A percentile compares a stretch with the other conserved stretches of the same genome.
Evolutionary conservation across 1,140 invertebrate genomes (phyloP).

Genomic region (Drosophila virilis): DNA sequence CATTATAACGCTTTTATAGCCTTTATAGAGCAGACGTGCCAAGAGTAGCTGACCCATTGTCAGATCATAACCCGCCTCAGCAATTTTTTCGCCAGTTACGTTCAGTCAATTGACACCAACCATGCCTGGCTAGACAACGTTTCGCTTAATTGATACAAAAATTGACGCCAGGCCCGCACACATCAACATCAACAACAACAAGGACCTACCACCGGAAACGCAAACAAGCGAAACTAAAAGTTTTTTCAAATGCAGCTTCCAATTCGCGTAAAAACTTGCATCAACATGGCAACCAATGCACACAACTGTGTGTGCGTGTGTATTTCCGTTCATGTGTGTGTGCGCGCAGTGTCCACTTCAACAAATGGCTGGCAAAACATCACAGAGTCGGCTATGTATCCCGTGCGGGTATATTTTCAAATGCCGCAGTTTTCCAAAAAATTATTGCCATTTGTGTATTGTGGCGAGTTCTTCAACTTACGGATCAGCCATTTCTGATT

Average conservation of each 20-base stretch:
- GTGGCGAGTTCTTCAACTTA: conserved; percentile 25
- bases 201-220: not conserved
- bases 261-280: conserved; percentile 74
- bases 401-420: conserved; percentile 59
- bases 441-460: conserved; percentile 78
- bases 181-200: conserved; percentile 23
- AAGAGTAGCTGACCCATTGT: conserved; percentile 44
- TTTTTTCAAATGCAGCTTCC: conserved; percentile 56
- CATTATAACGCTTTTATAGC: conserved; percentile 40
- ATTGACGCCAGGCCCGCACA: conserved; percentile 51
- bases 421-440: conserved; percentile 75
- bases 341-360: too few relatives aligned
- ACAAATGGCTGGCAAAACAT: conserved; percentile 26
- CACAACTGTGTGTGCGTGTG: conserved; percentile 8
- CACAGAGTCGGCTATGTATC: too few relatives aligned
- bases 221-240: conserved; percentile 43
- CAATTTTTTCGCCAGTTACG: conserved; percentile 50
- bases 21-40: conserved; percentile 17
- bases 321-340: not conserved
- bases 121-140: conserved; percentile 72
- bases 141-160: conserved; percentile 80
- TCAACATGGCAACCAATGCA: conserved; percentile 66
- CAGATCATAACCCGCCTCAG: too few relatives aligned
- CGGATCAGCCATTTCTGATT: not conserved
- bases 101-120: conserved; percentile 71